Evolutionary conservation across 1,140 invertebrate genomes (phyloP), one percentile per base, ranked within the genome.

Genomic region (Notospermus geniculatus): DNA sequence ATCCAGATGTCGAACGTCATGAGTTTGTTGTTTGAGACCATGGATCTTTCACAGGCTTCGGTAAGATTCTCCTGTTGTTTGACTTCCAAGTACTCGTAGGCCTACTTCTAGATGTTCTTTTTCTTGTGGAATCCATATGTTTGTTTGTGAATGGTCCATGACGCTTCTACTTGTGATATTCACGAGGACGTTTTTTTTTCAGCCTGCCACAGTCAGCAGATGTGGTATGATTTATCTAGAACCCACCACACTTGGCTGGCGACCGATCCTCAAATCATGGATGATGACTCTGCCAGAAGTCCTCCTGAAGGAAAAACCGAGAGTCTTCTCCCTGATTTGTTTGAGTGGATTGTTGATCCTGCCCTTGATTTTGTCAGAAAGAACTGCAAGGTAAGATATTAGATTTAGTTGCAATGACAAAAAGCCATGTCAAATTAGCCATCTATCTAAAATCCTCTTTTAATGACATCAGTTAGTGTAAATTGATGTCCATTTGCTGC

Each of bases 361-460:
- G 76, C 73, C 50, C 54, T 79, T 2, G 71, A 76, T 46, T 81
- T 77, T 68, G 65, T 82, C 45, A 62, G 72, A 28, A 73, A 80
- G 1, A 81, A 86, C 59, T 91, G 90, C 78, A 87, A 86, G 66
- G 80, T 80, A 60, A 29, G 63, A 15, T n/a, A n/a, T n/a, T n/a
- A n/a, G n/a, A n/a, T n/a, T n/a, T n/a, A n/a, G n/a, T n/a, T n/a
- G n/a, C n/a, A n/a, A n/a, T n/a, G n/a, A n/a, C n/a, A n/a, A n/a
- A n/a, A n/a, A n/a, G n/a, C n/a, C n/a, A n/a, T n/a, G n/a, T n/a
- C n/a, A n/a, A n/a, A n/a, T n/a, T n/a, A n/a, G n/a, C n/a, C n/a
- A n/a, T n/a, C n/a, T n/a, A n/a, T n/a, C n/a, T n/a, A n/a, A n/a
- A n/a, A n/a, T n/a, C n/a, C n/a, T n/a, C n/a, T n/a, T n/a, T n/a